Base-by-base conservation (phyloP, 2,113 vertebrate species). In the Macquaria australasica region DNA sequence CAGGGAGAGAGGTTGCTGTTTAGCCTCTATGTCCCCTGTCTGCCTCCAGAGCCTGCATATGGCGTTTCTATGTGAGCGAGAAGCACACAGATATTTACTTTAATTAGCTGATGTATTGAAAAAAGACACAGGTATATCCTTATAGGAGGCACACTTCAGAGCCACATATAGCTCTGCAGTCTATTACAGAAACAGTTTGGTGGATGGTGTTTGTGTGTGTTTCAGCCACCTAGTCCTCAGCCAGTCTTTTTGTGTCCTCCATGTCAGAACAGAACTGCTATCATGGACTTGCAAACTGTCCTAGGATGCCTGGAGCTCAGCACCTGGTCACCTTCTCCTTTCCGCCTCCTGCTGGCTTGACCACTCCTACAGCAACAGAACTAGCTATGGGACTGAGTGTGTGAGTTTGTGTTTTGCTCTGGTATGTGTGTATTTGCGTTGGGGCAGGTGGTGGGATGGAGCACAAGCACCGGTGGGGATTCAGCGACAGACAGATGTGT, bases 401-500 rank as follows among this genome's bases (percentile, higher is more conserved):
- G 45, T 71, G 48, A 70, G 56, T 70, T 1, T 79, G 68, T 60
- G 73, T 71, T 31, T 45, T 60, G 79, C 45, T 77, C 67, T 50
- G 41, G 62, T 72, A 25, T 86, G 84, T 84, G 83, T 83, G 62
- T 84, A 20, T 88, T 63, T 87, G 39, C 7, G 20, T 75, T 53
- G 58, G 78, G 79, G 75, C 75, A 85, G 83, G 59, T 78, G 79
- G 41, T 76, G 72, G 67, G 78, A 87, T 72, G 41, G 50, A 91
- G 82, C 45, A 9, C 3, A 5, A 77, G 64, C 67, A 81, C 80
- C 73, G 8, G 67, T 88, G 88, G 84, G 91, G 83, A 89, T 90
- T 89, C 73, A 78, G 71, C 81, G 82, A 86, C 87, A 92, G 90
- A 93, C 91, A 91, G 84, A 94, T 91, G 86, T 89, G 80, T 87